Evolutionary conservation across 2,888 invertebrate genomes (phyloP), one percentile per base, ranked within the genome.

Genomic region (Malthinus seriepunctatus): DNA sequence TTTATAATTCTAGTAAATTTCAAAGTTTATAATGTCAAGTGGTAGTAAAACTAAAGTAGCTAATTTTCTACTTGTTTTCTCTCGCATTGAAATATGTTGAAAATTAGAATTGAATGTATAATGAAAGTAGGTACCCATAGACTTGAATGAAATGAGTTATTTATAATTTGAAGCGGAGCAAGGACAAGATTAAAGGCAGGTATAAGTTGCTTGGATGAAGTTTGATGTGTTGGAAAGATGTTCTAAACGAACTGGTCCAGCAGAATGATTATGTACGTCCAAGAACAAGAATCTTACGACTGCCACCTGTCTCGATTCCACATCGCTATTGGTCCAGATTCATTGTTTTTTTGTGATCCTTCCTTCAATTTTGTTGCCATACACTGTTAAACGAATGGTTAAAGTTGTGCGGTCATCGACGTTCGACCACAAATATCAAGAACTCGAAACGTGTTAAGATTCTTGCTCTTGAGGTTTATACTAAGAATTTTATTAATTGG

Each of bases 221-320:
- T 23, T 23, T 23, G 23, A 23, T 23, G 23, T 2, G 23, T 23
- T 3, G 23, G 23, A 23, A 5, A 23, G 23, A 23, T 5, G 58
- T 55, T 51, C 51, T 39, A 56, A 53, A 59, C 55, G 53, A 38
- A 62, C 54, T 60, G 68, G 71, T 68, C 71, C 69, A 71, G 69
- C 68, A 66, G 67, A 71, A 67, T 71, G 71, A 75, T 73, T 75
- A 74, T 71, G 68, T 72, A 71, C 58, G 56, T 48, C 70, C 69
- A 39, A 66, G 71, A 72, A 74, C 76, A 71, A 72, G 76, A 76
- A 74, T 76, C 76, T 71, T 71, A 69, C 75, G 75, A 71, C 72
- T 73, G 73, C 76, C 77, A 77, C 77, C 77, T 77, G 77, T 76
- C 76, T 71, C 73, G 66, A 68, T 68, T 68, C 71, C 69, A 71